Conservation (phyloP, 1,140 invertebrate genomes). For the Drosophila sturtevanti region DNA sequence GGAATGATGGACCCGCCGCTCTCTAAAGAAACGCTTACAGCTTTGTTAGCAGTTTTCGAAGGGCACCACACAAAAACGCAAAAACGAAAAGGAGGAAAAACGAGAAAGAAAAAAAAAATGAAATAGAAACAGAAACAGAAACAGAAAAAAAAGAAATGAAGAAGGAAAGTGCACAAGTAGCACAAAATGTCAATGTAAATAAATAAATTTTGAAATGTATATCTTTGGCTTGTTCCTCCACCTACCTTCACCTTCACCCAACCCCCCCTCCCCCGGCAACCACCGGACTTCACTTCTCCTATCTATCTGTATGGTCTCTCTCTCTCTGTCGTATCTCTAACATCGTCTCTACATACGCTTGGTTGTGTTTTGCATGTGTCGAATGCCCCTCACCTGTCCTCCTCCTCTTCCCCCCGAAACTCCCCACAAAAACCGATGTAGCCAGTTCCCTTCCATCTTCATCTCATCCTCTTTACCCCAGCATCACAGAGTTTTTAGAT, state of each 20-base stretch:
- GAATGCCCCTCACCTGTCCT: background rate
- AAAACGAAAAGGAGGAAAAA: too few species aligned
- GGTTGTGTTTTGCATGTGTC: constrained; percentile 70
- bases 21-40: constrained; percentile 70
- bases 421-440: background rate
- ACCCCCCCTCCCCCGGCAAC: background rate
- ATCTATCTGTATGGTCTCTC: background rate
- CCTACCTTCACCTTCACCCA: background rate
- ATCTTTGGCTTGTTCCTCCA: constrained; percentile 38
- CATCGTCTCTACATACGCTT: constrained; percentile 56
- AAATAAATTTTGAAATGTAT: constrained; percentile 79
- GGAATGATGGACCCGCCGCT: constrained; percentile 25
- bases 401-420: background rate
- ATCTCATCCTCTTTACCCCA: background rate
- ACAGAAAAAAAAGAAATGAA: constrained; percentile 19
- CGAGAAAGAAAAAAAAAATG: background rate
- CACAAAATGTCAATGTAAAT: constrained; percentile 80
- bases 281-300: background rate
- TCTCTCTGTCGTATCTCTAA: constrained; percentile 57
- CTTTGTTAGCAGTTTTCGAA: constrained; percentile 76
- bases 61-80: constrained; percentile 41
- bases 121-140: background rate
- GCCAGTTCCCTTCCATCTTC: background rate
- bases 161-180: constrained; percentile 68
- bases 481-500: constrained; percentile 46